Conservation (phyloP, 2,888 invertebrate species). For the Micropterix aruncella region DNA sequence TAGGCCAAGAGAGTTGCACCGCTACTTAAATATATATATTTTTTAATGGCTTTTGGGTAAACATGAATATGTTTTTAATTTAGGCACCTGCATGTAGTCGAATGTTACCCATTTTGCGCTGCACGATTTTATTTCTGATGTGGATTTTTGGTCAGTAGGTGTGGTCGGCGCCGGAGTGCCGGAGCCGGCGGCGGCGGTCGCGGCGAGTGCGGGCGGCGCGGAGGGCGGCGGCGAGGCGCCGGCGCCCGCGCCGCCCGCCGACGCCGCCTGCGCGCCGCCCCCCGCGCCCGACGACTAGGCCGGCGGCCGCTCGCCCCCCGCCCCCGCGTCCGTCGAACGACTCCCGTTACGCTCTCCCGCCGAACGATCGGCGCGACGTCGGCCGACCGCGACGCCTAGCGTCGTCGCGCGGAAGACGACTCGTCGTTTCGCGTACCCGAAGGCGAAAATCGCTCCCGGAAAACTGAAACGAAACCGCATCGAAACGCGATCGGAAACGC, state of each 20-base stretch:
- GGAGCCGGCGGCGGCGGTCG: constrained; percentile 19
- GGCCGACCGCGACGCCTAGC: constrained; percentile 19
- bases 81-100: too few species aligned
- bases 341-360: constrained; percentile 23
- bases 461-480: too few species aligned
- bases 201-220: constrained; percentile 9
- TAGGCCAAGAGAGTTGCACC: too few species aligned
- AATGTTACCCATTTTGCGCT: too few species aligned
- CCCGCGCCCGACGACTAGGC: constrained; percentile 41
- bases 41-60: too few species aligned
- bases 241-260: constrained; percentile 18
- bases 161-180: constrained; percentile 22
- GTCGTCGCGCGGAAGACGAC: too few species aligned
- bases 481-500: too few species aligned
- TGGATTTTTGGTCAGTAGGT: constrained; percentile 20
- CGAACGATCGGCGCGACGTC: constrained; percentile 15
- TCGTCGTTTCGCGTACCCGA: too few species aligned
- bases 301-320: constrained; percentile 36
- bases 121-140: constrained; percentile 7
- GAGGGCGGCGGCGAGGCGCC: constrained; percentile 8
- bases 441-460: too few species aligned
- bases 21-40: too few species aligned
- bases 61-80: too few species aligned
- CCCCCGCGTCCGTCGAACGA: constrained; percentile 16
- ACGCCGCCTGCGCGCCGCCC: constrained; percentile 30